phyloP scores from a whole-genome alignment of 2,797 vertebrate species.

The Acrocephalus scirpaceus region DNA sequence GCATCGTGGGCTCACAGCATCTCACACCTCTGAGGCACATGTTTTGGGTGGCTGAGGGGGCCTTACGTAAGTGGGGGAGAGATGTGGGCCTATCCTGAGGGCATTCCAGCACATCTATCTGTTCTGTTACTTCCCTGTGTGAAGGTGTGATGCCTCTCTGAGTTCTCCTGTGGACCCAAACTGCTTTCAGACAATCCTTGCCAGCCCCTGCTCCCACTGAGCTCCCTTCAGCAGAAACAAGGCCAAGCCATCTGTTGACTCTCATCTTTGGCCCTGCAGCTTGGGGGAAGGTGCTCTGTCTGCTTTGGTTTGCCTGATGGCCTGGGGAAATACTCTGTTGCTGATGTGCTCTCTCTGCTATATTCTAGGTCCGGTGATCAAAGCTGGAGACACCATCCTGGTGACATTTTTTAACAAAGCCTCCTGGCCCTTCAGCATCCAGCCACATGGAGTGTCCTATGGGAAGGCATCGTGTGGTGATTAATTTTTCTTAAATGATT shows the following conservation, averaged over 20 bases:
- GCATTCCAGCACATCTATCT: background rate
- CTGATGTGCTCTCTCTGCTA: background rate
- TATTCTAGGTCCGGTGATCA: conserved; percentile 80
- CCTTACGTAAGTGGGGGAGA: rapidly evolving
- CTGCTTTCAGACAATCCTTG: background rate
- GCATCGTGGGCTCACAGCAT: background rate
- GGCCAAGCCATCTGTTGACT: background rate
- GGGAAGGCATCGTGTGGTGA: conserved; percentile 44
- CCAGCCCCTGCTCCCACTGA: background rate
- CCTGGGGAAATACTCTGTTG: background rate
- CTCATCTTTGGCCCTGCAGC: background rate
- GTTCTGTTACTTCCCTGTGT: background rate
- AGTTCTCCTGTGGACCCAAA: background rate
- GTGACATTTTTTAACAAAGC: conserved; percentile 81
- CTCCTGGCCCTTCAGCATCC: conserved; percentile 77
- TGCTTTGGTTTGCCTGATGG: background rate
- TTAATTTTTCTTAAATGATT: too few relatives aligned
- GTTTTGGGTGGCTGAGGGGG: background rate
- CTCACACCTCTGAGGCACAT: background rate
- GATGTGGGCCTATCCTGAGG: background rate
- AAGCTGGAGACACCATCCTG: conserved; percentile 79
- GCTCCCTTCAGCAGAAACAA: background rate
- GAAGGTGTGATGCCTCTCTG: background rate
- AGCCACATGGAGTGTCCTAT: conserved; percentile 81
- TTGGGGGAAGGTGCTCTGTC: background rate